A percentile compares a stretch with the other conserved stretches of the same genome.
Evolutionary conservation across 2,888 invertebrate species (phyloP).

Genomic region (Hyles lineata): DNA sequence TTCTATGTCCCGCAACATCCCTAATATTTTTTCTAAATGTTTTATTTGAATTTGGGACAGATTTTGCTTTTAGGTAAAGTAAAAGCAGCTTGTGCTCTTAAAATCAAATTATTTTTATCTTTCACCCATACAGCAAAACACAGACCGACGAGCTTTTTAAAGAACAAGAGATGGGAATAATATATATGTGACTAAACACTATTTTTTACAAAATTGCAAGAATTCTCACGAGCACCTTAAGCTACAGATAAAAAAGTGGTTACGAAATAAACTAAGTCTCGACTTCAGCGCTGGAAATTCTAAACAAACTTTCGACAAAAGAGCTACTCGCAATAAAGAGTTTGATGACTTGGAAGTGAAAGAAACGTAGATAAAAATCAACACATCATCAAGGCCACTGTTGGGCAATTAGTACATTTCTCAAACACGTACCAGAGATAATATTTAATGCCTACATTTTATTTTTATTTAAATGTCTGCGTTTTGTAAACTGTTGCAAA

Average conservation of each 20-base stretch:
- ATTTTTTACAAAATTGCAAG: no score
- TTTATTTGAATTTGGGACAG: no score
- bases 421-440: background rate
- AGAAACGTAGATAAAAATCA: background rate
- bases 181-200: no score
- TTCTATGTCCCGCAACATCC: no score
- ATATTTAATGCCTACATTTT: constrained; percentile 14
- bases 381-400: constrained; percentile 7
- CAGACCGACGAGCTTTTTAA: no score
- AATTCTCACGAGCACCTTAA: no score
- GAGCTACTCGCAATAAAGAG: background rate
- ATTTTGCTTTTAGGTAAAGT: no score
- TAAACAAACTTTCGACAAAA: background rate
- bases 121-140: no score
- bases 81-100: no score
- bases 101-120: no score
- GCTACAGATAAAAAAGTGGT: background rate
- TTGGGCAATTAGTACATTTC: constrained; percentile 16
- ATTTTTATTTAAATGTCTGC: constrained; percentile 10
- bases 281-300: background rate
- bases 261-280: background rate
- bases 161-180: no score
- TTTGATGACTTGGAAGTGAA: constrained; percentile 15
- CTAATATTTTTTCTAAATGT: no score
- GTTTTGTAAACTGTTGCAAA: constrained; percentile 19